A percentile compares a stretch with the other conserved stretches of the same genome.
These are phyloP conservation scores for Lasioglossum calceatum DNA, from an alignment of 2,888 invertebrate genomes.

Conservation along the genomic window DNA sequence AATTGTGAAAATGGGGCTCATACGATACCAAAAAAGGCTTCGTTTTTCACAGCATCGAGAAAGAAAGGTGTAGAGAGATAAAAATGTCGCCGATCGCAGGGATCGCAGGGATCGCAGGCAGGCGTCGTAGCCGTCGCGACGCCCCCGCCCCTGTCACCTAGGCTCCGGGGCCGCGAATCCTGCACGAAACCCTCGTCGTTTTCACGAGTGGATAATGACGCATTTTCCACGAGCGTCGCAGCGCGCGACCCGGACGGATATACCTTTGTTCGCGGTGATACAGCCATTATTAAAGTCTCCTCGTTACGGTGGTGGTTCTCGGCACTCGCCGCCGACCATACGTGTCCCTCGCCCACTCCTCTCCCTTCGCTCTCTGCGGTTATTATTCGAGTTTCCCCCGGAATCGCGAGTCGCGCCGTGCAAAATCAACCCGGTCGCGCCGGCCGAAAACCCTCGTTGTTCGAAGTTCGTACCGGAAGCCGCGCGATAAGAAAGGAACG, in stretches of 20 bases:
- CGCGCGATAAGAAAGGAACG: not conserved
- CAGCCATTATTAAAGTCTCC: constrained; percentile 59
- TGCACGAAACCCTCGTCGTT: constrained; percentile 40
- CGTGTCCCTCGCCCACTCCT: constrained; percentile 21
- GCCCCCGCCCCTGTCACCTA: not conserved
- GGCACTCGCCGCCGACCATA: constrained; percentile 17
- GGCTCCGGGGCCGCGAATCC: not conserved
- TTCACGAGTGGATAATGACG: constrained; percentile 52
- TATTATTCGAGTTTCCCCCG: constrained; percentile 13
- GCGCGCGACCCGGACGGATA: constrained; percentile 47
- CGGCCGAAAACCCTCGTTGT: constrained; percentile 5
- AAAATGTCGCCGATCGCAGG: constrained; percentile 2
- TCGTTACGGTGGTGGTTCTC: constrained; percentile 49
- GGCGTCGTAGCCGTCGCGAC: constrained; percentile 4
- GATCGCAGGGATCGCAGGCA: not conserved
- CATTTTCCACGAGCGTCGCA: constrained; percentile 44
- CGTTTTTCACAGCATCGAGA: not conserved
- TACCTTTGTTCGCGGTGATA: constrained; percentile 55
- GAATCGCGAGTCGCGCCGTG: constrained; percentile 1
- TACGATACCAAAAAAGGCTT: too few relatives aligned
- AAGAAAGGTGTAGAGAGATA: not conserved
- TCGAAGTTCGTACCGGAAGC: not conserved
- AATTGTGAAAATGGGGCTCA: too few relatives aligned
- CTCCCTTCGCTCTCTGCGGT: not conserved
- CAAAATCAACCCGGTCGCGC: constrained; percentile 11